Evolutionary conservation across 2,797 vertebrate species (phyloP), one percentile per base, ranked within the genome.

Genomic region (Mus spretus): DNA sequence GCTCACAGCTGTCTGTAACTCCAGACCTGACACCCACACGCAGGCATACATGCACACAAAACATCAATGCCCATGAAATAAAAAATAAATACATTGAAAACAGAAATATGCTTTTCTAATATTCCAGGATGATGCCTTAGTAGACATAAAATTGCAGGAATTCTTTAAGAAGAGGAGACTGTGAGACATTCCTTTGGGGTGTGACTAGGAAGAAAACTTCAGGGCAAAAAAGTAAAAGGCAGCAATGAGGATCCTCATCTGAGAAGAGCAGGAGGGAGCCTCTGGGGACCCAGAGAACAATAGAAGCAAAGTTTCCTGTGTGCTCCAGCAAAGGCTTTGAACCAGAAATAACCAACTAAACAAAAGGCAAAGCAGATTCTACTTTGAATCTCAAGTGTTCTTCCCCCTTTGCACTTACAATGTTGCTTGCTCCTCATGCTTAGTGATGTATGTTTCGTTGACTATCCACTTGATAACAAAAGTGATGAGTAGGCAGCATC

Each of bases 221-320:
- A 93, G 92, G 90, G 88, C 92, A 63, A 44, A 67, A 74, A 11
- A 1, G 1, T 81, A 89, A 93, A 47, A 90, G 50, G 28, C 11
- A 40, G 19, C 17, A 34, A 55, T 8, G 40, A 90, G 22, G 31
- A 67, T 0, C 2, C 53, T 47, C 90, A 92, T 74, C 81, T 79
- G 70, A 34, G 89, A 96, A 82, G 78, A 88, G 20, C 77, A 70
- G 50, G 26, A 61, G 67, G 78, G 80, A 50, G 6, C 77, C 93
- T 92, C 96, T 86, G 37, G 95, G 91, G 92, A 96, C 74, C 20
- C n/a, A 1, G 9, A 67, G 91, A 91, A 96, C 94, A 97, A 92
- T 65, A 70, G 93, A 84, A 72, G 20, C 59, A 22, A 93, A 13
- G 50, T 72, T 80, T 47, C 77, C 72, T 78, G 34, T 92, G 92